Evolutionary conservation across 2,113 vertebrate genomes (phyloP), one percentile per base, ranked within the genome.

Genomic region (Chlorocebus sabaeus): DNA sequence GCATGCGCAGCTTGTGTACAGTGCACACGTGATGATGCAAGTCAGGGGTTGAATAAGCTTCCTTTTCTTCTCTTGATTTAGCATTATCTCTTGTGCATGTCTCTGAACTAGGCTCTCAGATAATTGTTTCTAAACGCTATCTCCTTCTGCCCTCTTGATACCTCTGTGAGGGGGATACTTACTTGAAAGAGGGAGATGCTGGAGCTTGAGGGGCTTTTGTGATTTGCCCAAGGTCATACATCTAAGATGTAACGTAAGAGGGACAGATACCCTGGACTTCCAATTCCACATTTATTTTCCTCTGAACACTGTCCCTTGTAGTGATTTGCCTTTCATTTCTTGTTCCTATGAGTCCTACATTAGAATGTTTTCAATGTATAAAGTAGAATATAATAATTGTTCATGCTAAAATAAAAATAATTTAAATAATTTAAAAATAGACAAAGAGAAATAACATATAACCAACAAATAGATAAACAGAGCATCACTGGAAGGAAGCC

Each of bases 401-500:
- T 43, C 78, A 55, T 38, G 3, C 11, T 67, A 73, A 87, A 85
- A 67, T 86, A 48, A 97, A 89, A 96, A 78, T 81, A 45, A 88
- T 67, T 30, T 82, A 82, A 86, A 59, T 81, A 80, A 52, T 4
- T 95, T 27, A 84, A 91, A 80, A 32, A 2, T 8, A 80, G 1
- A 18, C 38, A 89, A 57, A 88, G 5, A 84, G 79, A 61, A 72
- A 78, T 12, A 86, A 70, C 5, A 84, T 3, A 83, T 93, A 45
- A 85, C 8, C 8, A 89, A 67, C 5, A 76, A 80, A 70, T 25
- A 40, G 45, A 59, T 25, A 3, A n/a, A 86, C 38, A 61, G 85
- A 81, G 5, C 6, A 59, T 45, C 5, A 1, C 0, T 80, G 45
- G 12, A 85, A 81, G 45, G 12, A 85, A 81, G 3, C 16, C 50